Base-by-base conservation (phyloP, 2,888 invertebrate genomes). In the Pocota personata region DNA sequence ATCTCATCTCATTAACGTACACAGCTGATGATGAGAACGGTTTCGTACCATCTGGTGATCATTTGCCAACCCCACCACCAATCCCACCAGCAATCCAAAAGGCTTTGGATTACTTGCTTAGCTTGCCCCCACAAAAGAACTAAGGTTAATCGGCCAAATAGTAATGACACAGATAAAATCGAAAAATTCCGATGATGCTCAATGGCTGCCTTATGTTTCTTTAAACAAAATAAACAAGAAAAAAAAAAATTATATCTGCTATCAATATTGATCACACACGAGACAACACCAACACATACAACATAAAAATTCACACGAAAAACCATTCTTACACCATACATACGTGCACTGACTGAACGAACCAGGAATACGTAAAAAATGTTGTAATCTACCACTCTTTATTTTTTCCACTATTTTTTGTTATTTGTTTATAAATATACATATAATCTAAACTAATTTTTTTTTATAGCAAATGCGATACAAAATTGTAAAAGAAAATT, bases 21-120 rank as follows among this genome's bases (percentile, higher is more conserved):
- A 92, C 94, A 4, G 96, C 96, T 73, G 96, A 96, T 90, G 96
- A 96, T 89, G 95, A 95, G 88, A 94, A 94, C 60, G 95, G 95
- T 14, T 95, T 95, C 90, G 90, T 90, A 86, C 92, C 92, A 35
- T 89, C 90, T 79, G 96, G 96, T 16, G 95, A 94, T 24, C 96
- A 96, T 93, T 91, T 96, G 87, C 96, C 96, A 5, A 96, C 96
- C 10, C 95, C 96, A 10, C 96, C 96, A n/a, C 96, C 96, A 87
- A 95, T 95, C 83, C 96, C 96, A 76, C 95, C 95, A 90, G 95
- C 95, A 91, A 96, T 96, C 88, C 95, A 95, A 90, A 95, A 95
- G 91, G 95, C 96, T 32, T 92, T 96, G 46, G 96, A 96, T 89
- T 96, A 94, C 92, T 93, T 95, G 86, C 95, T 95, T 12, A 94